Evolutionary conservation across 1,140 invertebrate genomes (phyloP).

Genomic region (Drosophila sucinea): DNA sequence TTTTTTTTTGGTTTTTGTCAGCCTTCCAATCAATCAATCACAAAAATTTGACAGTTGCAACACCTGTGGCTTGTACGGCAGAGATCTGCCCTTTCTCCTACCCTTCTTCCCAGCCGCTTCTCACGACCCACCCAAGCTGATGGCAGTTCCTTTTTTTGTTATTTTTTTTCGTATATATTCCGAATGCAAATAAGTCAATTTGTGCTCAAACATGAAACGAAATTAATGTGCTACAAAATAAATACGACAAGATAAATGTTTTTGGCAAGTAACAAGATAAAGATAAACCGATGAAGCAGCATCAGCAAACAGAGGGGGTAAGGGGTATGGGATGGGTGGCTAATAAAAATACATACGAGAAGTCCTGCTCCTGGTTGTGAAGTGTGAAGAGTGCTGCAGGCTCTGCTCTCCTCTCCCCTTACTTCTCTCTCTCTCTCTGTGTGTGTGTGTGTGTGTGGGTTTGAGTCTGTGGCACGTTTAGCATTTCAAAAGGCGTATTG

Average conservation of each 20-base stretch:
- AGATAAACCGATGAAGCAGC: constrained; percentile 55
- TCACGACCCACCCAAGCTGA: too few relatives aligned
- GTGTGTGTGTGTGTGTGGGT: constrained; percentile 23
- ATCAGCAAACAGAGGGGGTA: neutral
- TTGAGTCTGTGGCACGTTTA: constrained; percentile 61
- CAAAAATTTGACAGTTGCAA: constrained; percentile 58
- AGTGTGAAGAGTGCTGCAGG: constrained; percentile 50
- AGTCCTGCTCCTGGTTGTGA: constrained; percentile 56
- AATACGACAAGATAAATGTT: constrained; percentile 81
- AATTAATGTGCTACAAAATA: constrained; percentile 78
- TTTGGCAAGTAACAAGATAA: constrained; percentile 69
- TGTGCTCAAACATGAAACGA: constrained; percentile 63
- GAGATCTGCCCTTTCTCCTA: neutral
- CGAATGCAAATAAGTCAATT: constrained; percentile 80
- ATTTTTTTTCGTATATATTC: neutral
- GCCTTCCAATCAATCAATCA: constrained; percentile 61
- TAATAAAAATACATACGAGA: constrained; percentile 74
- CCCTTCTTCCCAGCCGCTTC: neutral
- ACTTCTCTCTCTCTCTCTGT: neutral
- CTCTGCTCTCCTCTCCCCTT: neutral
- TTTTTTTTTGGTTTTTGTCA: too few relatives aligned
- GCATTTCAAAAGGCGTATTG: constrained; percentile 80
- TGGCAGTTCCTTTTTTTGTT: neutral
- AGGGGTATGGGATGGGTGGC: constrained; percentile 26
- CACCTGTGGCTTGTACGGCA: constrained; percentile 60